A percentile compares a stretch with the other conserved stretches of the same genome.
Conservation (phyloP, 2,797 vertebrate species). For the Sebastes steindachneri region DNA sequence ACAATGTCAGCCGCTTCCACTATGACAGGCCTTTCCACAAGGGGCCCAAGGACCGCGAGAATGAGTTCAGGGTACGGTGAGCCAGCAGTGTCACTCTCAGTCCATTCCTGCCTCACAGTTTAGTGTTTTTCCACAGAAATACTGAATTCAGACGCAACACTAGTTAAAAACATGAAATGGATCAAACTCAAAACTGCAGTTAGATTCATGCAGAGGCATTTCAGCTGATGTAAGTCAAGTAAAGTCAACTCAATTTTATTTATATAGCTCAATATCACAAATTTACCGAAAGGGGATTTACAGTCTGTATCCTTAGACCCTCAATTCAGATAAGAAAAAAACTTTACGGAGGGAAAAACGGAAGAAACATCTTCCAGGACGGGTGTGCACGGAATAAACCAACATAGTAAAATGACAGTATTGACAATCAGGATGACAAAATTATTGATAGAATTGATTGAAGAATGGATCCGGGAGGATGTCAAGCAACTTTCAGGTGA, state of each 20-base stretch:
- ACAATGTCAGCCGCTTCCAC: conserved; percentile 96
- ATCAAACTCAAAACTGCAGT: conserved; percentile 2
- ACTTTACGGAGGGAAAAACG: not conserved
- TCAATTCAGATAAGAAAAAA: not conserved
- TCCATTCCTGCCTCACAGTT: conserved; percentile 19
- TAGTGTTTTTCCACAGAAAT: not conserved
- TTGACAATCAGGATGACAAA: not conserved
- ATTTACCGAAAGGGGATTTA: not conserved
- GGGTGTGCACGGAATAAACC: not conserved
- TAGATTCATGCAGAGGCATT: conserved; percentile 5
- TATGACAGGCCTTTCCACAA: conserved; percentile 99
- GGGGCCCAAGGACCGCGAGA: conserved; percentile 96
- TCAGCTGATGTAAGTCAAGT: not conserved
- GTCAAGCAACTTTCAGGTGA: not conserved
- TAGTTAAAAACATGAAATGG: not conserved
- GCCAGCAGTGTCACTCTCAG: conserved; percentile 10
- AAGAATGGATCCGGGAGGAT: not conserved
- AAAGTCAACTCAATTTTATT: not conserved
- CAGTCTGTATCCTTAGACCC: not conserved
- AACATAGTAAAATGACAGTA: not conserved
- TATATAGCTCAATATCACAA: not conserved
- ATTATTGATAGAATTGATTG: not conserved
- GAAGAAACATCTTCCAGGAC: not conserved
- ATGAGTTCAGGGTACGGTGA: conserved; percentile 94
- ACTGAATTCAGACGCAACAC: not conserved